Evolutionary conservation across 1,140 invertebrate genomes (phyloP).

Genomic region (Neodiprion virginianus): DNA sequence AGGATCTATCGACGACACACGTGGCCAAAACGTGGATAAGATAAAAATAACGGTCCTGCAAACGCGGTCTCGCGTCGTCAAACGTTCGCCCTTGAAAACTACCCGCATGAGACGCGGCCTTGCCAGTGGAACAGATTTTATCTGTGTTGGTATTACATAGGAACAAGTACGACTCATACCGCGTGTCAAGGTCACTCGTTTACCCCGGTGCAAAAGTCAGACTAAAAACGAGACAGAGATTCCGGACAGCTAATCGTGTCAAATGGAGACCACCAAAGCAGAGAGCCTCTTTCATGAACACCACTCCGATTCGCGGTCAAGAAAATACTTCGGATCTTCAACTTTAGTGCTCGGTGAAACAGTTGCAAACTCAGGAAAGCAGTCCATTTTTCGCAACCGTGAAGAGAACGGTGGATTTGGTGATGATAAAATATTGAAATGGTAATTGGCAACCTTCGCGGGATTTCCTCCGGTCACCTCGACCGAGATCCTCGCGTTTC

Average conservation of each 20-base stretch:
- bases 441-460: not conserved
- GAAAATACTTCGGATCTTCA: too few species aligned
- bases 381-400: too few species aligned
- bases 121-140: constrained; percentile 3
- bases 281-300: too few species aligned
- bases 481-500: not conserved
- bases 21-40: not conserved
- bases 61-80: not conserved
- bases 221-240: too few species aligned
- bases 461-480: not conserved
- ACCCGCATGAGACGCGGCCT: constrained; percentile 3
- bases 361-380: too few species aligned
- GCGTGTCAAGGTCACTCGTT: not conserved
- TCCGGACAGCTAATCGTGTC: too few species aligned
- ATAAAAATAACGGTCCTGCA: not conserved
- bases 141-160: not conserved
- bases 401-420: too few species aligned
- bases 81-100: constrained; percentile 4
- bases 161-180: not conserved
- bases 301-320: too few species aligned
- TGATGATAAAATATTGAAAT: too few species aligned
- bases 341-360: too few species aligned
- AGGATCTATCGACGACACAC: not conserved
- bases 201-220: not conserved
- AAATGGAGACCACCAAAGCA: too few species aligned